Evolutionary conservation across 2,113 vertebrate species (phyloP), one percentile per base, ranked within the genome.

Genomic region (Cyprinus carpio): DNA sequence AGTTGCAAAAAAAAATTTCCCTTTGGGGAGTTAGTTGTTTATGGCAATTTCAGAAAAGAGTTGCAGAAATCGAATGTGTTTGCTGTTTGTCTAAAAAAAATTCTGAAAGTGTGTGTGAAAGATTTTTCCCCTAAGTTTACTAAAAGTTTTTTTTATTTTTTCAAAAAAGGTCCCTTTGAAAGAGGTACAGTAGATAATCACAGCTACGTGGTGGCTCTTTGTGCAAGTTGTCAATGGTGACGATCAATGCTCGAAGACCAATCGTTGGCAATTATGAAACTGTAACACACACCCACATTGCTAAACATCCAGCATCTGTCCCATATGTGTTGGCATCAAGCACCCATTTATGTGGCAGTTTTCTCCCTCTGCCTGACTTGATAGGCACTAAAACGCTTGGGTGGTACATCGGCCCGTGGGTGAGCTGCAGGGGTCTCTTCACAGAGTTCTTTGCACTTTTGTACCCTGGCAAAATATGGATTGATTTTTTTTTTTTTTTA

Each of bases 371-470:
- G 25, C 51, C 64, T 9, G 31, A 23, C 37, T 81, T 65, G 34
- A 83, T 56, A 79, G 29, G n/a, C 20, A 83, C 37, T 82, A n/a
- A 67, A 46, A 56, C 8, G 58, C 43, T 81, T 69, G 76, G 85
- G 49, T 87, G 85, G 83, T 51, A 85, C 75, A 83, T 67, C 49
- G 40, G 77, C 90, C 87, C 27, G 84, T 34, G 89, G 90, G 90
- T 91, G 89, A 89, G 91, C 87, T 82, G 87, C 87, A 89, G 90
- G 84, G 83, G 80, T 54, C 86, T 86, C 23, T 75, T 75, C 69
- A 49, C 58, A 29, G 85, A 83, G 83, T 89, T 90, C 89, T 90
- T 85, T 91, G 82, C 80, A 75, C 86, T 84, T 86, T 56, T 20
- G 81, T 89, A 58, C 87, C 65, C 87, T 75, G 89, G 76, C 86